phyloP scores from a whole-genome alignment of 2,888 invertebrate species.

The Sphaeridia pumilis region DNA sequence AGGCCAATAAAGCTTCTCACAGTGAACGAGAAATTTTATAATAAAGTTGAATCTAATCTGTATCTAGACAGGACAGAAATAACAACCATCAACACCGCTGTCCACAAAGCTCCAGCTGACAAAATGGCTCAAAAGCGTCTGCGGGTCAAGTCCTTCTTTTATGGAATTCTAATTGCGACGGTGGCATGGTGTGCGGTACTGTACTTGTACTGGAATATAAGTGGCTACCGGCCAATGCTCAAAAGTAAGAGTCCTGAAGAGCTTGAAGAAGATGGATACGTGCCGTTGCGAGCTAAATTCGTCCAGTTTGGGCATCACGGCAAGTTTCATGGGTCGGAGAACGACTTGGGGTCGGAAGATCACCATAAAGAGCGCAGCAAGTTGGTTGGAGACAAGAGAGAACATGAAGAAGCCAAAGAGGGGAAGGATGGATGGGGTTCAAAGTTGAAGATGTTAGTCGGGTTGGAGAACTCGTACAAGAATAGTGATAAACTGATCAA shows the following conservation, averaged over 20 bases:
- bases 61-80: no score
- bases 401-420: conserved; percentile 7
- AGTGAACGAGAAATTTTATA: no score
- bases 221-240: background rate
- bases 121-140: no score
- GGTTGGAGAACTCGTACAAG: conserved; percentile 36
- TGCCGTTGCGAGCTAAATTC: conserved; percentile 14
- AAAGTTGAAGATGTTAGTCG: conserved; percentile 27
- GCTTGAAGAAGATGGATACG: conserved; percentile 2
- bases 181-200: conserved; percentile 61
- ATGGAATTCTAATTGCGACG: conserved; percentile 61
- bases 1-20: no score
- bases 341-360: background rate
- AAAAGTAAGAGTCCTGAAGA: background rate
- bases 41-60: no score
- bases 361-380: background rate
- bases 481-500: conserved; percentile 43
- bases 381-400: conserved; percentile 2
- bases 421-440: conserved; percentile 19
- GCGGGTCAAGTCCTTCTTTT: conserved; percentile 51
- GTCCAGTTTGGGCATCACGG: background rate
- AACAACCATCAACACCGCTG: no score
- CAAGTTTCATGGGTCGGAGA: no score
- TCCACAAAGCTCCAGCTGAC: no score
- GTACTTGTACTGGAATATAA: conserved; percentile 48